These are phyloP conservation scores for Metridium senile DNA, from an alignment of 92 coral and sea anemone species.

Conservation along the genomic window DNA sequence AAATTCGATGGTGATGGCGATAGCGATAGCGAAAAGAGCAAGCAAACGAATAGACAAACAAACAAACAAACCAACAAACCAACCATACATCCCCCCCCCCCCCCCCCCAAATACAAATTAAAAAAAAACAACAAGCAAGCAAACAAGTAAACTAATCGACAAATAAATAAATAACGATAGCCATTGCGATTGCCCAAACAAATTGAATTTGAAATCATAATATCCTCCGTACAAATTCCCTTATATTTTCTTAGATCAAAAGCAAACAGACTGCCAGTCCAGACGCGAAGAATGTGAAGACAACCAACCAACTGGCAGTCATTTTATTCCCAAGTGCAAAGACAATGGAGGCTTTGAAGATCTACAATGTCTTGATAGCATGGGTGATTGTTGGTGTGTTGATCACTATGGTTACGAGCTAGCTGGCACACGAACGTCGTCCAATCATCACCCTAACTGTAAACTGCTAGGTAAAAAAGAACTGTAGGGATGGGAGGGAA, in stretches of 20 bases:
- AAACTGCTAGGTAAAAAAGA: constrained; percentile 58
- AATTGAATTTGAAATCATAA: no score
- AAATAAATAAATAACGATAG: no score
- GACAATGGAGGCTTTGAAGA: constrained; percentile 66
- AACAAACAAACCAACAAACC: no score
- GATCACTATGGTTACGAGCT: constrained; percentile 74
- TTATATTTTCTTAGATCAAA: constrained; percentile 18
- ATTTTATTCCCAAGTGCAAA: constrained; percentile 57
- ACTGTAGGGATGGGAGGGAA: not conserved
- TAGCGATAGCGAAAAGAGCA: no score
- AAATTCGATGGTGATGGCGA: no score
- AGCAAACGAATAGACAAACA: no score
- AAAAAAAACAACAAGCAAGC: no score
- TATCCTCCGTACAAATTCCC: no score
- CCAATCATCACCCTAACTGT: constrained; percentile 52
- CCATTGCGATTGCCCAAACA: no score
- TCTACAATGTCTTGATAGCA: constrained; percentile 60
- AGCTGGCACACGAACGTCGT: constrained; percentile 56
- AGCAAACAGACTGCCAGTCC: constrained; percentile 49
- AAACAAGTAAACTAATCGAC: no score
- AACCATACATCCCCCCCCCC: no score
- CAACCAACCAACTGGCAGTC: constrained; percentile 31
- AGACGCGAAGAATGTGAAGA: constrained; percentile 60
- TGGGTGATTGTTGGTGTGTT: constrained; percentile 85
- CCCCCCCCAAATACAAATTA: no score